Evolutionary conservation across 2,797 vertebrate genomes (phyloP), one percentile per base, ranked within the genome.

Genomic region (Argya squamiceps): DNA sequence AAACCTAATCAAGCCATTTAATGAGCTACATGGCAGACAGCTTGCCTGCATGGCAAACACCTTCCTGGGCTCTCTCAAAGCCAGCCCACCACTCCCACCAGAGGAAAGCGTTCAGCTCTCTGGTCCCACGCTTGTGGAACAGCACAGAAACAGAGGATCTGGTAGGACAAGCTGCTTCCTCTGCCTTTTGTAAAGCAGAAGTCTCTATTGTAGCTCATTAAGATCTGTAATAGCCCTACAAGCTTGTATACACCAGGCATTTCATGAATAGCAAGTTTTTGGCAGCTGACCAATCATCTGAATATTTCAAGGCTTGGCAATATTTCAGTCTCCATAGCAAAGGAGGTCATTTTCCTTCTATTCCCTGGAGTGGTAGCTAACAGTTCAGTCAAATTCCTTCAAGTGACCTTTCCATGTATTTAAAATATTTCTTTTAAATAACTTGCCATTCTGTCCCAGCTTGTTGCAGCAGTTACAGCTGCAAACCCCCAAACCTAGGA

Each of bases 231-330:
- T 93, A 84, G 76, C 83, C 84, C 91, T 91, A 85, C 89, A 95
- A 88, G 84, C 85, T 87, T 84, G 85, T 94, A 76, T 88, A 92
- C 81, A 84, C 67, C 37, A 94, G 74, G 84, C 92, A 89, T 97
- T 97, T 97, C 75, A 96, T 88, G 93, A 92, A 96, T 93, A 96
- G 87, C 83, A 93, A 93, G 52, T 19, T 94, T 94, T 78, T 97
- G 97, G 96, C 96, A 97, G 94, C 90, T 83, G 92, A 91, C 92
- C 96, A 97, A 88, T 95, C 88, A 95, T 95, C 84, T 80, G 85
- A 93, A 88, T 96, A 94, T 97, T 97, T 96, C 96, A 92, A 87
- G 93, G 81, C 89, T 96, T 96, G 97, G 96, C 96, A 95, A 78
- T 86, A 81, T 89, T 96, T 96, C 95, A 97, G 63, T 88, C 95